Base-by-base conservation (phyloP, 2,113 vertebrate genomes). In the Chionomys nivalis region DNA sequence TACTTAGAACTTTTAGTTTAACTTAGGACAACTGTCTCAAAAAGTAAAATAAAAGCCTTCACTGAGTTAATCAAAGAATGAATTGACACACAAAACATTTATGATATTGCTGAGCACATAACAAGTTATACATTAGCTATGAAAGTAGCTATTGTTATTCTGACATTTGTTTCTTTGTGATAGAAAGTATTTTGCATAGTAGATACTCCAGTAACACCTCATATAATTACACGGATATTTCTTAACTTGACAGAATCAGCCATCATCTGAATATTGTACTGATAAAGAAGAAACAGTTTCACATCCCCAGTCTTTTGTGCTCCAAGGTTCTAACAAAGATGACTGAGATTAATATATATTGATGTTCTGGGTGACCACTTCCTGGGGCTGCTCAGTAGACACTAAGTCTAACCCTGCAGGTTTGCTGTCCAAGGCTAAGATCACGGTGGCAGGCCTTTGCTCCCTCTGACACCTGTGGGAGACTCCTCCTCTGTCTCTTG, bases 241-340 rank as follows among this genome's bases (percentile, higher is more conserved):
- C 17, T 92, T 70, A 83, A 83, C 63, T 88, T 77, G 39, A 72
- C 42, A 73, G 31, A 52, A 58, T n/a, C 9, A 65, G 49, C 52
- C 77, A 13, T 89, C 55, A 44, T 66, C 44, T 70, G 1, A 47
- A 31, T 33, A 77, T 66, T 33, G 31, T 39, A 36, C 76, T 81
- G 42, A 89, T 90, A 36, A 81, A 2, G 58, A 47, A 47, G 31
- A 47, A 78, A 77, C 7, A n/a, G 44, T 63, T 49, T 87, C 36
- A 42, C 16, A 7, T 31, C 0, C 19, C 8, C 14, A 4, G 36
- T 42, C 0, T n/a, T 19, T 14, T 2, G n/a, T 78, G 7, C 21
- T 49, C 58, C 28, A n/a, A 28, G 5, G 11, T 49, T 91, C 42
- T 33, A 42, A 52, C 47, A 61, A 66, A 7, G 21, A 68, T 23